These are phyloP conservation scores for Morpho deidamia DNA, from an alignment of 2,888 invertebrate species.

Conservation along the genomic window DNA sequence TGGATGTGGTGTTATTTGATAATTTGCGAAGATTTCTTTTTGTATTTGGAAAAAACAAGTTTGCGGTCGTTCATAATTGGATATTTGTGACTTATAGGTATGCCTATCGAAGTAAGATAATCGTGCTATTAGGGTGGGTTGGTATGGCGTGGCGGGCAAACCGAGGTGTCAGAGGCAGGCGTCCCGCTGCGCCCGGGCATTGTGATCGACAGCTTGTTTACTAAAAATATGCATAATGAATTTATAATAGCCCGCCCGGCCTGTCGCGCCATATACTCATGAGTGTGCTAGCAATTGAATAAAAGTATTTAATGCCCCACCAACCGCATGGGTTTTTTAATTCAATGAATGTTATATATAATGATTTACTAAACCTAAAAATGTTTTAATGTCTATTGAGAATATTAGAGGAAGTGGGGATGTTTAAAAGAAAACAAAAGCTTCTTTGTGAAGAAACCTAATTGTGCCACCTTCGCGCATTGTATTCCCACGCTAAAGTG, in stretches of 20 bases:
- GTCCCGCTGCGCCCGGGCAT: slow-evolving; percentile 66
- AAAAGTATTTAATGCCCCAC: slow-evolving; percentile 1
- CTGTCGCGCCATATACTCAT: slow-evolving; percentile 41
- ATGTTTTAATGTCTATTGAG: no score
- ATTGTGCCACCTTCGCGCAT: slow-evolving; percentile 60
- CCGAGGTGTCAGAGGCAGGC: slow-evolving; percentile 63
- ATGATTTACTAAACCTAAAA: neutral
- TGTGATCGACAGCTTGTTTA: slow-evolving; percentile 79
- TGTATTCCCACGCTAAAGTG: slow-evolving; percentile 72
- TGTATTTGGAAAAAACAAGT: slow-evolving; percentile 16
- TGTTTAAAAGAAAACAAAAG: slow-evolving; percentile 3
- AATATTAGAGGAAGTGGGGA: neutral
- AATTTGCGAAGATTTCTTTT: slow-evolving; percentile 51
- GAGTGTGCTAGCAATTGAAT: slow-evolving; percentile 23
- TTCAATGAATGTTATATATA: slow-evolving; percentile 2
- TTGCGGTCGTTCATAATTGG: slow-evolving; percentile 27
- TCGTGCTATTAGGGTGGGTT: slow-evolving; percentile 49
- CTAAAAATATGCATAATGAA: slow-evolving; percentile 79
- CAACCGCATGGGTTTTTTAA: neutral
- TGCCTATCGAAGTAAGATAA: slow-evolving; percentile 29
- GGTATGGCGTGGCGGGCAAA: slow-evolving; percentile 42
- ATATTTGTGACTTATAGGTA: slow-evolving; percentile 22
- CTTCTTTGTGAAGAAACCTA: slow-evolving; percentile 40
- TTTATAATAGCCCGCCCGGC: slow-evolving; percentile 67
- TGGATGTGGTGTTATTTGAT: slow-evolving; percentile 69